Evolutionary conservation across 2,113 vertebrate species (phyloP).

Genomic region (Colaptes auratus): DNA sequence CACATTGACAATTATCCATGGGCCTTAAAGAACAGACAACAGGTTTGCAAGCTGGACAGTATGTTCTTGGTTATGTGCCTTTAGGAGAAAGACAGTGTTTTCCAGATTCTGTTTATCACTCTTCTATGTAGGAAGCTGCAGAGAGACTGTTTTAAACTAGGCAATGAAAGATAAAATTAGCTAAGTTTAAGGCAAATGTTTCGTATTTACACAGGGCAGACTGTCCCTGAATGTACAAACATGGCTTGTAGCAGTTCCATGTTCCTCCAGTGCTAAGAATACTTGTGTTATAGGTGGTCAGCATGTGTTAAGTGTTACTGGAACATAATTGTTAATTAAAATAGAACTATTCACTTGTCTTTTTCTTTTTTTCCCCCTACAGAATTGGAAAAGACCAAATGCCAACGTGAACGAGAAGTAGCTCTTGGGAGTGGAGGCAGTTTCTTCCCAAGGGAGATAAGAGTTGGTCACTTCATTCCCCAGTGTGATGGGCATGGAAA

Average conservation of each 20-base stretch:
- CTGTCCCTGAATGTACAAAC: not conserved
- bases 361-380: not conserved
- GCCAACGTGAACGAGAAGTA: slow-evolving; percentile 82
- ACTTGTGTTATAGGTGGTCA: not conserved
- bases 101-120: not conserved
- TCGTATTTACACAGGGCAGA: not conserved
- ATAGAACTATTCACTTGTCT: not conserved
- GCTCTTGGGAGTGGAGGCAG: slow-evolving; percentile 49
- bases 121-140: not conserved
- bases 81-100: not conserved
- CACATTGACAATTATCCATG: not conserved
- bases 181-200: not conserved
- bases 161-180: not conserved
- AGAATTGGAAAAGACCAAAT: slow-evolving; percentile 84
- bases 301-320: not conserved
- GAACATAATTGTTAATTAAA: not conserved
- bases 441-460: slow-evolving; percentile 39
- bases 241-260: not conserved
- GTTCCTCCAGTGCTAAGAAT: not conserved
- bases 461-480: slow-evolving; percentile 79
- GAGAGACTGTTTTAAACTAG: not conserved
- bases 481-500: slow-evolving; percentile 85
- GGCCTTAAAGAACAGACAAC: not conserved
- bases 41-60: not conserved
- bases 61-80: not conserved